Conservation (phyloP, 1,140 invertebrate species). For the Arion vulgaris region DNA sequence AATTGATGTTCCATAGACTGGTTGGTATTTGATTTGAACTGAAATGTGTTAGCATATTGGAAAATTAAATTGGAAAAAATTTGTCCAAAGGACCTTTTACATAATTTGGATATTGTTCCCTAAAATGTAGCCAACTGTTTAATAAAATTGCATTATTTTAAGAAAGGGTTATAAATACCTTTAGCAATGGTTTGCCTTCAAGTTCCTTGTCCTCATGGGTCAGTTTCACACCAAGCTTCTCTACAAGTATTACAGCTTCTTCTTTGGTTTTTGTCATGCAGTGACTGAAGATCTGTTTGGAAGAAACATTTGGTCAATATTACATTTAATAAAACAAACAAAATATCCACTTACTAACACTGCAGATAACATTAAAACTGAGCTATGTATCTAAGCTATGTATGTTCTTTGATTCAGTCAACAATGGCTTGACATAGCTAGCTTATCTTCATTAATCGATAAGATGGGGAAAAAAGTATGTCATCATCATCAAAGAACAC, state of each 20-base stretch:
- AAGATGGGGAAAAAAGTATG: constrained; percentile 19
- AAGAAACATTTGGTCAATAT: background rate
- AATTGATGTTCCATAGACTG: too few relatives aligned
- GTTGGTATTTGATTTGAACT: too few relatives aligned
- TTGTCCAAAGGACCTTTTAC: too few relatives aligned
- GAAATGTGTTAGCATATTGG: too few relatives aligned
- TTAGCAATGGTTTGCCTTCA: constrained; percentile 77
- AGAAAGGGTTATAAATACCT: too few relatives aligned
- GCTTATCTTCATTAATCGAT: constrained; percentile 12
- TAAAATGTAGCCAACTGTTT: too few relatives aligned
- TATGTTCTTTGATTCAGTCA: background rate
- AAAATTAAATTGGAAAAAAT: too few relatives aligned
- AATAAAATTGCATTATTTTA: too few relatives aligned
- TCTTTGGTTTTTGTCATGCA: constrained; percentile 99
- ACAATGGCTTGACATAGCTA: constrained; percentile 8
- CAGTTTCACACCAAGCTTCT: constrained; percentile 90
- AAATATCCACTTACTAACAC: background rate
- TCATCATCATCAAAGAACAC: constrained; percentile 13
- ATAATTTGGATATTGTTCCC: too few relatives aligned
- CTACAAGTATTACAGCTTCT: constrained; percentile 82
- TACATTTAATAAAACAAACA: constrained; percentile 74
- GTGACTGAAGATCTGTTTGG: constrained; percentile 86
- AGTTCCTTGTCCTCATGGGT: constrained; percentile 96
- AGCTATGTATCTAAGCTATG: too few relatives aligned
- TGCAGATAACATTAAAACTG: too few relatives aligned